Conservation (phyloP, 2,888 invertebrate genomes). For the Odiellus spinosus region DNA sequence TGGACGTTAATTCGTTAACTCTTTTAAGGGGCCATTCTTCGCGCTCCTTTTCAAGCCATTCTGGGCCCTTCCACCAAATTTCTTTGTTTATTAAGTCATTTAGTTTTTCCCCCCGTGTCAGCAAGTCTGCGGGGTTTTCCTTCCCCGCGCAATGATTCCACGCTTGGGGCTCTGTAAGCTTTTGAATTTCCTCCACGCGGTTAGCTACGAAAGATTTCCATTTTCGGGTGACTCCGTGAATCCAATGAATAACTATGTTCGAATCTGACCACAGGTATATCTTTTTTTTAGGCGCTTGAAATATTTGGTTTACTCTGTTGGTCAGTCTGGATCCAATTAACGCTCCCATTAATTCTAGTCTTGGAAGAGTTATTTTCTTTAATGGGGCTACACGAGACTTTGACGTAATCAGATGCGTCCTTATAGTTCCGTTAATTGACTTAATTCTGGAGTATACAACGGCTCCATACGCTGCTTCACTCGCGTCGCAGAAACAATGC, state of each 20-base stretch:
- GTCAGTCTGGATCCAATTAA: neutral
- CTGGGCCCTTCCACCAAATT: too few species aligned
- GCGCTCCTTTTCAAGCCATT: too few species aligned
- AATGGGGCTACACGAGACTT: neutral
- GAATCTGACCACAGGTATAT: neutral
- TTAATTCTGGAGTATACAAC: too few species aligned
- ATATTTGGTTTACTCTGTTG: neutral
- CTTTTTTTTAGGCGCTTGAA: neutral
- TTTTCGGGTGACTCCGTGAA: neutral
- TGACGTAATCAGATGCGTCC: neutral
- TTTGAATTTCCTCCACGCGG: neutral
- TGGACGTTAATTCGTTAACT: too few species aligned
- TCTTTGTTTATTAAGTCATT: too few species aligned
- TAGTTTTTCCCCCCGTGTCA: neutral
- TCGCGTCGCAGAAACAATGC: too few species aligned
- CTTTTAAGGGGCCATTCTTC: too few species aligned
- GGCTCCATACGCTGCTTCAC: too few species aligned
- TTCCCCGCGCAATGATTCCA: neutral
- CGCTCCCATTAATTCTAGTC: neutral
- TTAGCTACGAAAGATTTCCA: constrained; percentile 1
- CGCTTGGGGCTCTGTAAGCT: neutral
- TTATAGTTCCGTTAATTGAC: neutral
- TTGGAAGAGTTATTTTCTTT: constrained; percentile 2
- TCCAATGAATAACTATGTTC: too few species aligned
- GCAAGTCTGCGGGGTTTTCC: neutral